These are phyloP conservation scores for Octonoba sinensis DNA, from an alignment of 2,888 invertebrate species.

Conservation along the genomic window DNA sequence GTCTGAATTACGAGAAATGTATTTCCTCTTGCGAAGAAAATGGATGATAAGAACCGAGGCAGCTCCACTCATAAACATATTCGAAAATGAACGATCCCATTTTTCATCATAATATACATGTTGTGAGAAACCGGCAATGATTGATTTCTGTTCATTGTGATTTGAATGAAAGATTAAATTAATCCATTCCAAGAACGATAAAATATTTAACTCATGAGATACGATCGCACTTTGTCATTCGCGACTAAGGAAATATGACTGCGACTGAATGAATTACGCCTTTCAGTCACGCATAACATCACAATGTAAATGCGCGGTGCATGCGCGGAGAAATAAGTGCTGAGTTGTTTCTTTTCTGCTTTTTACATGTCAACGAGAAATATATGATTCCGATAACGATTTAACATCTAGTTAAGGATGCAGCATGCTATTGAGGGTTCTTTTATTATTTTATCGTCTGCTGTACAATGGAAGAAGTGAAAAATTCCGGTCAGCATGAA, in stretches of 20 bases:
- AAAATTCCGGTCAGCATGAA: conserved; percentile 16
- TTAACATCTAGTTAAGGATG: conserved; percentile 49
- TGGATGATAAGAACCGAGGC: no score
- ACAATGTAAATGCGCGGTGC: conserved; percentile 19
- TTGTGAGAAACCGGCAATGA: no score
- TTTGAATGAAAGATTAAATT: conserved; percentile 42
- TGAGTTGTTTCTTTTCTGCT: conserved; percentile 9
- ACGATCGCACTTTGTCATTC: conserved; percentile 36
- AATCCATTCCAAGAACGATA: conserved; percentile 54
- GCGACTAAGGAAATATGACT: no score
- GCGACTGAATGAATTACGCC: no score
- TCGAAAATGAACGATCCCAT: no score
- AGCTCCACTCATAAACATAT: no score
- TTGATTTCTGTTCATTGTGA: conserved; percentile 14
- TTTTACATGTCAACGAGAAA: conserved; percentile 42
- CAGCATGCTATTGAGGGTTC: conserved; percentile 29
- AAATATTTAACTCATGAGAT: conserved; percentile 33
- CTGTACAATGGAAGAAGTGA: conserved; percentile 22
- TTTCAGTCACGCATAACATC: conserved; percentile 27
- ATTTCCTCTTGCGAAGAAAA: no score
- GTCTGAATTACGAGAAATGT: no score
- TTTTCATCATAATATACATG: no score
- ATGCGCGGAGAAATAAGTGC: conserved; percentile 6
- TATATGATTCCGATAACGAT: conserved; percentile 49
- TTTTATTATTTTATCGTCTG: conserved; percentile 30